Evolutionary conservation across 1,140 invertebrate genomes (phyloP), one percentile per base, ranked within the genome.

Genomic region (Bactericera cockerelli): DNA sequence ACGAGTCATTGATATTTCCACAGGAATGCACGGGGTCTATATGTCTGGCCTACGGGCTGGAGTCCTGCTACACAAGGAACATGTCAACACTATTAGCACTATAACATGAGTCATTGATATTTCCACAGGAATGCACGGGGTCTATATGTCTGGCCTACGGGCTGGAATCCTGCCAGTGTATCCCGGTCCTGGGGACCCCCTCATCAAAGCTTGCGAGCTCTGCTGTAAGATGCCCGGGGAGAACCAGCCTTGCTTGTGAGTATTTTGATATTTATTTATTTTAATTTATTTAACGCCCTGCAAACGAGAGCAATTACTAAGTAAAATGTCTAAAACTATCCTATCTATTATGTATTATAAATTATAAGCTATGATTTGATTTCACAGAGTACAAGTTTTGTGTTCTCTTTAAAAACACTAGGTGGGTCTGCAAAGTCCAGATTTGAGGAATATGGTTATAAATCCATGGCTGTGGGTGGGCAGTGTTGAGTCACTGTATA

Each of bases 41-140:
- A 67, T 96, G 93, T 71, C 74, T 91, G 59, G 85, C 85, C 3
- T 96, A 96, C 70, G 90, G 89, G 21, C 78, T 98, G 70, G 90
- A 96, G 72, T 96, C 93, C 13, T 99, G 95, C 69, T 95, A 97
- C n/a, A n/a, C n/a, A n/a, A n/a, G n/a, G n/a, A n/a, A n/a, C n/a
- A n/a, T n/a, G n/a, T n/a, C n/a, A n/a, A n/a, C n/a, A n/a, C n/a
- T n/a, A n/a, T n/a, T n/a, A n/a, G n/a, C n/a, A n/a, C n/a, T n/a
- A n/a, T n/a, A n/a, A n/a, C n/a, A n/a, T n/a, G n/a, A n/a, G n/a
- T n/a, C n/a, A n/a, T n/a, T n/a, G n/a, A n/a, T n/a, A n/a, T n/a
- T n/a, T 54, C 70, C 69, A 1, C 62, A 86, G 84, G 87, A 93
- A 72, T 96, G 92, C 67, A 90, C 88, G 0, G 90, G 90, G 0